Evolutionary conservation across 2,888 invertebrate genomes (phyloP).

Genomic region (Microctonus brassicae): DNA sequence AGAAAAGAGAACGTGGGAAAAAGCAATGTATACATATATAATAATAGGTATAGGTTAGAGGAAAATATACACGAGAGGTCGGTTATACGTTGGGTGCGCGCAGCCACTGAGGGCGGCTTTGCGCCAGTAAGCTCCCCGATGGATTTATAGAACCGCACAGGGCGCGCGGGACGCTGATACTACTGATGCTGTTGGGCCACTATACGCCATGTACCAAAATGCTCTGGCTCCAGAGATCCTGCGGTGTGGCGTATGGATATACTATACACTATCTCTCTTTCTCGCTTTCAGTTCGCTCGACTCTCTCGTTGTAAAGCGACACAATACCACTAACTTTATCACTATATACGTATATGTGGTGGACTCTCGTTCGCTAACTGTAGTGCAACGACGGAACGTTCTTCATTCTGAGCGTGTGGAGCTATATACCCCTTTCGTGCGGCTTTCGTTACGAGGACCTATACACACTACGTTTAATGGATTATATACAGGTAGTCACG

Average conservation of each 20-base stretch:
- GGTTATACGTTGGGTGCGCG: constrained; percentile 56
- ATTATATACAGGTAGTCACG: constrained; percentile 35
- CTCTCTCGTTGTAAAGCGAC: constrained; percentile 19
- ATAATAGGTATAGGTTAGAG: background rate
- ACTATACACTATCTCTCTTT: too few relatives aligned
- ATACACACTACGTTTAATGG: constrained; percentile 47
- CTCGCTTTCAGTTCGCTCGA: constrained; percentile 12
- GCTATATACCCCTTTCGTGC: constrained; percentile 35
- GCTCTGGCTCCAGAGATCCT: constrained; percentile 39
- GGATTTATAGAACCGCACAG: constrained; percentile 70
- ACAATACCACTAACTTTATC: background rate
- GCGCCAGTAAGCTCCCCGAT: constrained; percentile 68
- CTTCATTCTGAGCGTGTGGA: constrained; percentile 44
- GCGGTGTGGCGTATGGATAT: constrained; percentile 46
- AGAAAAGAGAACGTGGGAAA: constrained; percentile 15
- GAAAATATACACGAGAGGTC: constrained; percentile 34
- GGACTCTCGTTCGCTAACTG: constrained; percentile 44
- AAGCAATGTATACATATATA: background rate
- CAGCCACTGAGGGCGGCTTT: constrained; percentile 70
- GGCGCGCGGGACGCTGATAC: constrained; percentile 36
- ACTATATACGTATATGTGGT: constrained; percentile 16
- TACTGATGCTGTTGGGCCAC: constrained; percentile 51
- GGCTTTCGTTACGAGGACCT: constrained; percentile 47
- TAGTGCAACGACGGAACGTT: constrained; percentile 47
- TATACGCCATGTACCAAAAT: constrained; percentile 65